Percentiles rank a stretch among this genome's conserved stretches.
Conservation (phyloP, 2,888 invertebrate genomes). For the Drosophila paranaensis region DNA sequence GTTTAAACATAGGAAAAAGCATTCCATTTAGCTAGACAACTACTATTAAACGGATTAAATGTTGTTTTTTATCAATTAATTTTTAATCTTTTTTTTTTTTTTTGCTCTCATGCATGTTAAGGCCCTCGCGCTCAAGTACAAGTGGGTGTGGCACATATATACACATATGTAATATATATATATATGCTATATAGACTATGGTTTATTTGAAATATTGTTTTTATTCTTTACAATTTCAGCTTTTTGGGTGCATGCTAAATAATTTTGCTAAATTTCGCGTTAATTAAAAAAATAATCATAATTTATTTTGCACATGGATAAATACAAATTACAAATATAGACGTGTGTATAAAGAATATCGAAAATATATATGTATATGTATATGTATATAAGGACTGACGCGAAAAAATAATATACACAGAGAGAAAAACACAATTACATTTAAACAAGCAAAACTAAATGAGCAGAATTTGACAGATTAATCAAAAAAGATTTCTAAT, state of each 20-base stretch:
- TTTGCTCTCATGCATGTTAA: constrained; percentile 71
- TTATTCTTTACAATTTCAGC: constrained; percentile 53
- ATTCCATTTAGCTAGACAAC: constrained; percentile 68
- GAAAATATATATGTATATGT: constrained; percentile 41
- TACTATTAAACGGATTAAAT: constrained; percentile 42
- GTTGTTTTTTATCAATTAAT: neutral
- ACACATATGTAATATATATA: neutral
- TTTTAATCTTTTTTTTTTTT: neutral
- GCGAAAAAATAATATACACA: constrained; percentile 71
- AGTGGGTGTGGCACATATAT: constrained; percentile 31
- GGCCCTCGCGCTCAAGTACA: constrained; percentile 78
- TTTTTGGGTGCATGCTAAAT: constrained; percentile 48
- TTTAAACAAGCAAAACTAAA: constrained; percentile 40
- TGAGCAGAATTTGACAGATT: constrained; percentile 66
- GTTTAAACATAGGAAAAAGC: constrained; percentile 75
- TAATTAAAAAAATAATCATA: constrained; percentile 74
- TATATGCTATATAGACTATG: constrained; percentile 33
- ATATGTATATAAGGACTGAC: constrained; percentile 43
- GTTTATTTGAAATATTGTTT: constrained; percentile 18
- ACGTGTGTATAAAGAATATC: constrained; percentile 56
- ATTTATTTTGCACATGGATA: constrained; percentile 81
- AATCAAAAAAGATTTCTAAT: constrained; percentile 36
- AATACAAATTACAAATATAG: constrained; percentile 76
- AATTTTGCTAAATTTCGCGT: constrained; percentile 50
- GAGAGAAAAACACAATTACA: constrained; percentile 56